phyloP scores from a whole-genome alignment of 2,113 vertebrate species.

The Mustela nigripes region DNA sequence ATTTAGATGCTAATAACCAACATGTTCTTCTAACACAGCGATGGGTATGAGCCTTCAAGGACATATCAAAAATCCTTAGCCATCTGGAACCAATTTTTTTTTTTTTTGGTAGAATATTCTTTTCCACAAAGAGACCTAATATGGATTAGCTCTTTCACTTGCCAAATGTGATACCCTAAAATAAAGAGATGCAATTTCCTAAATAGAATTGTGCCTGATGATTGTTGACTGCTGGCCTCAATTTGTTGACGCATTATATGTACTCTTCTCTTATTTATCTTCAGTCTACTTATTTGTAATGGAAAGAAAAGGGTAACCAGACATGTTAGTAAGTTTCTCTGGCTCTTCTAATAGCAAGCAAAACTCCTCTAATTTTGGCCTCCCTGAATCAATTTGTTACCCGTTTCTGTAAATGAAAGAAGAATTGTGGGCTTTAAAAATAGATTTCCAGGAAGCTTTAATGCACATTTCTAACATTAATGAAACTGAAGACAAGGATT shows the following conservation, averaged over 20 bases:
- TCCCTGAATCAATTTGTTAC: neutral
- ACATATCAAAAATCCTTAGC: constrained; percentile 53
- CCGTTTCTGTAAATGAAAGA: constrained; percentile 39
- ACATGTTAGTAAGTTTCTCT: neutral
- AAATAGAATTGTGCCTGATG: constrained; percentile 10
- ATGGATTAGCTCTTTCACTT: constrained; percentile 38
- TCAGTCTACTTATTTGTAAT: neutral
- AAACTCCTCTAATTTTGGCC: neutral
- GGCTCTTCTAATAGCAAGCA: neutral
- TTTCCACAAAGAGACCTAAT: constrained; percentile 35
- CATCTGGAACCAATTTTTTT: constrained; percentile 66
- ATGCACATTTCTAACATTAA: neutral
- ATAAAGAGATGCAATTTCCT: constrained; percentile 14
- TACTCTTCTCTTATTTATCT: neutral
- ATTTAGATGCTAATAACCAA: constrained; percentile 66
- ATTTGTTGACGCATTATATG: constrained; percentile 7
- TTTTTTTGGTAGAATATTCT: constrained; percentile 59
- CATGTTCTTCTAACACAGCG: constrained; percentile 60
- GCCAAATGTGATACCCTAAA: constrained; percentile 61
- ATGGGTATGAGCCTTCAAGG: constrained; percentile 60
- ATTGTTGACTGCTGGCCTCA: neutral
- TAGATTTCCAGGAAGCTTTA: constrained; percentile 42
- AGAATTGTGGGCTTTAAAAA: constrained; percentile 55
- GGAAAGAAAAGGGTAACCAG: constrained; percentile 18
- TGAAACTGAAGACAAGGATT: neutral